Evolutionary conservation across 2,113 vertebrate species (phyloP), one percentile per base, ranked within the genome.

Genomic region (Hippocampus mohnikei): DNA sequence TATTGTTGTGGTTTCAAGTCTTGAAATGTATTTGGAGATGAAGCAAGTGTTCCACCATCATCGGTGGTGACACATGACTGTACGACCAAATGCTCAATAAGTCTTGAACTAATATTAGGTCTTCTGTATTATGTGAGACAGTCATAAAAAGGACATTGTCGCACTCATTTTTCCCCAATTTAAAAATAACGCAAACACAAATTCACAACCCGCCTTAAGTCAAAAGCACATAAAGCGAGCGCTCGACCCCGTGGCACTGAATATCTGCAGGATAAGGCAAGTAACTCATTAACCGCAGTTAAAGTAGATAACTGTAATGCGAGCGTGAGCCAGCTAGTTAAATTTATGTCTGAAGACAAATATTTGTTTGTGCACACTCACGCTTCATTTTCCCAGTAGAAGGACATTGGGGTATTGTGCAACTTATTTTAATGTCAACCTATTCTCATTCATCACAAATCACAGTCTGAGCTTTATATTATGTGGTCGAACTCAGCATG

Each of bases 221-320:
- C 62, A 25, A 60, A 67, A 53, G 18, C 64, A 70, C 60, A 66
- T 70, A 33, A 16, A 50, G 48, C 27, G 62, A 65, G 67, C 37
- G 63, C 13, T 71, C 5, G 25, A 66, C 60, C 58, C 2, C 9
- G 11, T 67, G 65, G 67, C 62, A 59, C 70, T 59, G 75, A 37
- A 77, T 75, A 61, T 55, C 59, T 52, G 68, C 70, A 80, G 0
- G 62, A 69, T 81, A 59, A 81, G 29, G 46, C 16, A 50, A 71
- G 70, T 77, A 64, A 80, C 68, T 83, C 66, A 77, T 80, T 86
- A 79, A 85, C 75, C 64, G 7, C 42, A 29, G n/a, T 69, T 48
- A 62, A 62, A 40, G 74, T 29, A 78, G 69, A 74, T 23, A 2
- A 23, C 56, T 66, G 71, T 66, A 81, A 82, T 75, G 50, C 66